phyloP scores from a whole-genome alignment of 1,140 invertebrate genomes.

The Acromyrmex echinatior region DNA sequence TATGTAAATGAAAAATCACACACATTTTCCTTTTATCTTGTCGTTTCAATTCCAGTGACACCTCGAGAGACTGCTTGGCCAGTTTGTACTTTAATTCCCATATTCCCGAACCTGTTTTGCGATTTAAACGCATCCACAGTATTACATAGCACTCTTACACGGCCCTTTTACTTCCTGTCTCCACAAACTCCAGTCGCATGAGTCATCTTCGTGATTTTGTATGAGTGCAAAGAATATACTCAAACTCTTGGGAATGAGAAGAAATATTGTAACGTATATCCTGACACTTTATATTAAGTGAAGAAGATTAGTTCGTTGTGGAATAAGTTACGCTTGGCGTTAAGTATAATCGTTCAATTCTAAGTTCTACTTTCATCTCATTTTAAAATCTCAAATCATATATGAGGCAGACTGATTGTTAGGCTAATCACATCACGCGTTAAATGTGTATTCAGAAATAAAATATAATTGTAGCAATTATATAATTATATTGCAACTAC shows the following conservation, averaged over 20 bases:
- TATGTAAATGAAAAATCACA: neutral
- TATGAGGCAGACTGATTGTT: neutral
- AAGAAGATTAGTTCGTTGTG: neutral
- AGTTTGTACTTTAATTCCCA: slow-evolving; percentile 16
- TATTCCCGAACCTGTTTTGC: slow-evolving; percentile 32
- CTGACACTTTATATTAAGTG: neutral
- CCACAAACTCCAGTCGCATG: neutral
- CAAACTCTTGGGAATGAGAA: neutral
- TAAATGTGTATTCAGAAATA: no score
- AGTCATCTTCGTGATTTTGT: slow-evolving; percentile 17
- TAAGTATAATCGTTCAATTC: neutral
- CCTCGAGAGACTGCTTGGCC: slow-evolving; percentile 6
- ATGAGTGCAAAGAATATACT: neutral
- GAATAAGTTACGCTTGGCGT: neutral
- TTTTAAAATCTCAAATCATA: neutral
- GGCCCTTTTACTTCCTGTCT: neutral
- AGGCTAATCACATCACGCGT: neutral
- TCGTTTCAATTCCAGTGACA: neutral
- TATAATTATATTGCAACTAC: no score
- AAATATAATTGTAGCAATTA: no score
- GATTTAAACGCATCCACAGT: slow-evolving; percentile 13
- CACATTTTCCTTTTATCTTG: neutral
- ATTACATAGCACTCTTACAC: slow-evolving; percentile 22
- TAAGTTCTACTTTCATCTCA: neutral
- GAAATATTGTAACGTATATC: neutral